phyloP scores from a whole-genome alignment of 2,113 vertebrate genomes.

The Gnathonemus longibarbis region DNA sequence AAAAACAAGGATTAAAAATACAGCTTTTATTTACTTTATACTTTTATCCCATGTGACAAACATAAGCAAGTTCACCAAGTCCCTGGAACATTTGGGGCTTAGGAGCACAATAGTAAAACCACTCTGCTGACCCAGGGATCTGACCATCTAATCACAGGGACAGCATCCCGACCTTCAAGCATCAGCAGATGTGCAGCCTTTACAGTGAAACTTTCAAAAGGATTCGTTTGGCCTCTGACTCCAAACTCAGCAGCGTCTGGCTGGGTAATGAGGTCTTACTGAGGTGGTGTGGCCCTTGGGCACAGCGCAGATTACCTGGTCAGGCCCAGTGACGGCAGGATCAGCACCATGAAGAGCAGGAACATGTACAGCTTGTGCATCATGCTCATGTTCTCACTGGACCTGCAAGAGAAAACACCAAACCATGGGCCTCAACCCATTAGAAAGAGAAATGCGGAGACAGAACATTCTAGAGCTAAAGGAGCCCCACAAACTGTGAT shows the following conservation, averaged over 20 bases:
- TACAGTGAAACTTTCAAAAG: not conserved
- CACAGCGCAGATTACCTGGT: slow-evolving; percentile 71
- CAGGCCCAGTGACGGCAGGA: slow-evolving; percentile 90
- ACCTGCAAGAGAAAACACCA: slow-evolving; percentile 39
- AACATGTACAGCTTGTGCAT: slow-evolving; percentile 94
- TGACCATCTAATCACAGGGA: not conserved
- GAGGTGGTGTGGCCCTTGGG: no score
- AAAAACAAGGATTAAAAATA: not conserved
- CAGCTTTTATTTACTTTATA: not conserved
- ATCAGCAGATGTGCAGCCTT: not conserved
- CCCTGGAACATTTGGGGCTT: not conserved
- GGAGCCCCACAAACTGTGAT: not conserved
- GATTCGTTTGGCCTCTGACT: not conserved
- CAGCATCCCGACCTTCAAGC: not conserved
- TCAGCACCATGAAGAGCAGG: slow-evolving; percentile 93
- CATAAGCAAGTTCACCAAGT: not conserved
- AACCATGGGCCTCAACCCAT: not conserved
- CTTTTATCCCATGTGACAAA: not conserved
- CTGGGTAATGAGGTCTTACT: not conserved
- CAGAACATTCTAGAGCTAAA: not conserved
- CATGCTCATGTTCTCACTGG: slow-evolving; percentile 81
- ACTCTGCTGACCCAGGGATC: not conserved
- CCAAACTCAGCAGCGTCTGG: not conserved
- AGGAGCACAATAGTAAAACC: not conserved
- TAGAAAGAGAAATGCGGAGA: not conserved